Conservation (phyloP, 2,888 invertebrate genomes). For the Tetragonisca angustula region DNA sequence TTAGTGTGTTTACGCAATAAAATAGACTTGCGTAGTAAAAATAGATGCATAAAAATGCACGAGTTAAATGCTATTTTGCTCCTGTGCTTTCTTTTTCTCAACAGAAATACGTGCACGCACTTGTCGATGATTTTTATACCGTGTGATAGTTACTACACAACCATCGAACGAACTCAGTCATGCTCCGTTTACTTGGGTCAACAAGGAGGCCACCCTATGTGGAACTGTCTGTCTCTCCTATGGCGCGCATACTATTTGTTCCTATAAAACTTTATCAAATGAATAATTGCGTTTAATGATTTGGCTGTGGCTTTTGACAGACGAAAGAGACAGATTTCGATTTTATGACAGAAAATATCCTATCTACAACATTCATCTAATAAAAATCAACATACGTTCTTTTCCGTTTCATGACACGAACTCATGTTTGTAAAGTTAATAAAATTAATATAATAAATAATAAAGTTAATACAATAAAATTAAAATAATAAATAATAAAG, state of each 20-base stretch:
- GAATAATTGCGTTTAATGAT: constrained; percentile 12
- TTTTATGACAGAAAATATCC: neutral
- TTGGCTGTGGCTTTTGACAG: neutral
- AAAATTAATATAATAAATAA: too few species aligned
- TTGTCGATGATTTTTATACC: constrained; percentile 37
- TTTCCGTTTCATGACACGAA: neutral
- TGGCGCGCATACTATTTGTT: neutral
- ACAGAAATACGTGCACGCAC: neutral
- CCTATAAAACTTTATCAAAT: constrained; percentile 21
- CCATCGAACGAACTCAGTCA: constrained; percentile 71
- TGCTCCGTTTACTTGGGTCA: constrained; percentile 75
- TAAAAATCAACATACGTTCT: neutral
- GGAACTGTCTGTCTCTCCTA: constrained; percentile 28
- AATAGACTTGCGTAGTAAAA: too few species aligned
- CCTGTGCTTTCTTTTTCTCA: constrained; percentile 28
- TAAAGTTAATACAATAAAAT: too few species aligned
- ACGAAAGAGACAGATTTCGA: neutral
- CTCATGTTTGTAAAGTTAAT: too few species aligned
- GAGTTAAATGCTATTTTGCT: too few species aligned
- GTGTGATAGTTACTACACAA: constrained; percentile 62
- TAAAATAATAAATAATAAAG: too few species aligned
- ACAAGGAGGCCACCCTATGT: constrained; percentile 48
- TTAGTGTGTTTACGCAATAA: too few species aligned
- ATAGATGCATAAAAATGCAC: too few species aligned
- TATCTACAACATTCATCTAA: neutral